Evolutionary conservation across 2,797 vertebrate species (phyloP).

Genomic region (Etheostoma nigrum): DNA sequence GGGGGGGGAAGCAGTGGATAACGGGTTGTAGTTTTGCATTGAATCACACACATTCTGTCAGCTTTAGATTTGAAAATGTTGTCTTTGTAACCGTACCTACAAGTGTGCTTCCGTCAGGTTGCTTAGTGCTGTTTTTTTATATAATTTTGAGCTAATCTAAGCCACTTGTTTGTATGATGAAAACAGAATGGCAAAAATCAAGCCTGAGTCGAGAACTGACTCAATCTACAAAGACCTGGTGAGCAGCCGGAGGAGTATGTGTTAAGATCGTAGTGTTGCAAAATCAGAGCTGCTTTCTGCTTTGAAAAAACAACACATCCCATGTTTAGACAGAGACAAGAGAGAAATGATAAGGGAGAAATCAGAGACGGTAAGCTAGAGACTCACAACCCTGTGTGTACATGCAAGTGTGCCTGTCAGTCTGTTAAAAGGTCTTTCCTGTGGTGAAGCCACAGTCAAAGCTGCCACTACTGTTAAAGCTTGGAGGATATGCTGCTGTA

Average conservation of each 20-base stretch:
- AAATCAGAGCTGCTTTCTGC: slow-evolving; percentile 25
- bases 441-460: slow-evolving; percentile 26
- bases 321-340: not conserved
- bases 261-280: slow-evolving; percentile 10
- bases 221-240: slow-evolving; percentile 34
- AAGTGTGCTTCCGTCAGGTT: not conserved
- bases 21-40: too few relatives aligned
- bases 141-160: slow-evolving; percentile 2
- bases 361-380: slow-evolving; percentile 26
- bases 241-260: slow-evolving; percentile 42
- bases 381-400: not conserved
- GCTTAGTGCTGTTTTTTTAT: not conserved
- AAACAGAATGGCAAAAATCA: not conserved
- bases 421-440: not conserved
- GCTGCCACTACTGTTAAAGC: slow-evolving; percentile 9
- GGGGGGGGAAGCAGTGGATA: too few relatives aligned
- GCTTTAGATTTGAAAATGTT: not conserved
- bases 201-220: slow-evolving; percentile 48
- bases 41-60: too few relatives aligned
- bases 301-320: slow-evolving; percentile 25
- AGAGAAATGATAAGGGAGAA: not conserved
- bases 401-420: not conserved
- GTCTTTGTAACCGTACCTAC: not conserved
- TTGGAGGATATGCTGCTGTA: slow-evolving; percentile 18
- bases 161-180: slow-evolving; percentile 29